Evolutionary conservation across 1,140 invertebrate species (phyloP), one percentile per base, ranked within the genome.

Genomic region (Drosophila gunungcola): DNA sequence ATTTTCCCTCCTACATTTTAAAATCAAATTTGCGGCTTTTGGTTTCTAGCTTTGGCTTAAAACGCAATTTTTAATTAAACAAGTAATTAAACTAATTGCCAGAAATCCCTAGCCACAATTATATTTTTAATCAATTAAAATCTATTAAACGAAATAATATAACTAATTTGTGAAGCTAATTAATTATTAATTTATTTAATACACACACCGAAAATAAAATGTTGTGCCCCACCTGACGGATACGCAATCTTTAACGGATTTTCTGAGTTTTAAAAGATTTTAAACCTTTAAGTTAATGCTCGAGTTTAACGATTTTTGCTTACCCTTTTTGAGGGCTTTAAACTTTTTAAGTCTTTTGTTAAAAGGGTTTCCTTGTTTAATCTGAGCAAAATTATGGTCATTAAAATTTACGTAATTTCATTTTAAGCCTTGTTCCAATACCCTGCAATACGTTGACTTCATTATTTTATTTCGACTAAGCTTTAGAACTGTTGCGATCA

Each of bases 41-140:
- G 34, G 12, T 36, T 39, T 36, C 13, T 61, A 3, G 56, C 41
- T 57, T 41, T 21, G 16, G 9, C 34, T n/a, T 13, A 4, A 3
- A 32, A 21, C 38, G 2, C 27, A 45, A 38, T 12, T 51, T 78
- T 52, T 60, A 78, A 82, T 63, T 39, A 58, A 38, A 48, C 54
- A 46, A 61, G 62, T 64, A 83, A 88, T 83, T 82, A 63, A 69
- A 68, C 75, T 88, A 86, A 86, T 86, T 86, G 78, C 27, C 49
- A 36, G 13, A 38, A 57, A 68, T 38, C 29, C 51, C 48, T 32
- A 45, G 32, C 3, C 41, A 25, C 34, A 79, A 67, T 58, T 38
- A 53, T 60, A 78, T 69, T 62, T 58, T 79, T 52, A 73, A 64
- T 69, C 41, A 43, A 63, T 68, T 51, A 29, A 55, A 61, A 80